phyloP scores from a whole-genome alignment of 2,113 vertebrate genomes.

The Ammospiza caudacuta region DNA sequence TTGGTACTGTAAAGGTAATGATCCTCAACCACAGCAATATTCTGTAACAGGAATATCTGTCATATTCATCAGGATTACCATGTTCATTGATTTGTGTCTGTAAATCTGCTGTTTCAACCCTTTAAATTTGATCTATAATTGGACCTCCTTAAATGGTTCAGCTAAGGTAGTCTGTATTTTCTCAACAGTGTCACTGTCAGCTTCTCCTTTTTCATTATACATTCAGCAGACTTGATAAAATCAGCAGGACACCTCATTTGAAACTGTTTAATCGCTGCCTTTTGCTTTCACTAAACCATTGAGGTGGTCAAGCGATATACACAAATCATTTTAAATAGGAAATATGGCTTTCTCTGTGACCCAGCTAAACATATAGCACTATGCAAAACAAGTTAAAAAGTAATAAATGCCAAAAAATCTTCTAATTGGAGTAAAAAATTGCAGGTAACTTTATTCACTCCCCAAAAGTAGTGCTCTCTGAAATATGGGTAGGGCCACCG shows the following conservation, averaged over 20 bases:
- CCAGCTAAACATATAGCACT: constrained; percentile 93
- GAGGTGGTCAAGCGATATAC: constrained; percentile 95
- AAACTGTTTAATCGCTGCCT: constrained; percentile 92
- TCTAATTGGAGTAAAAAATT: constrained; percentile 96
- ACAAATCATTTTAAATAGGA: constrained; percentile 99
- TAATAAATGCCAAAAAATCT: constrained; percentile 97
- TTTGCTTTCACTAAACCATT: constrained; percentile 88
- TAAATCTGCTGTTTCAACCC: constrained; percentile 87
- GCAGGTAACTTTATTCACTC: constrained; percentile 76
- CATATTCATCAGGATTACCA: constrained; percentile 90
- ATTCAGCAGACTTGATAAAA: constrained; percentile 99
- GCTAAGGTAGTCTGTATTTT: constrained; percentile 90
- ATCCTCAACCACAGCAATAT: constrained; percentile 85
- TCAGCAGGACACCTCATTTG: constrained; percentile 94
- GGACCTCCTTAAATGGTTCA: constrained; percentile 94
- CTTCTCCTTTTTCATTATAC: constrained; percentile 94
- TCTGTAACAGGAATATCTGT: constrained; percentile 91
- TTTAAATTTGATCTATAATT: constrained; percentile 93
- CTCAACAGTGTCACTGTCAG: constrained; percentile 86
- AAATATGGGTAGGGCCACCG: constrained; percentile 79
- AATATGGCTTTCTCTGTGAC: constrained; percentile 89
- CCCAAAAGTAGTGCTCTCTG: constrained; percentile 79
- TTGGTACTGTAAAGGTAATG: constrained; percentile 88
- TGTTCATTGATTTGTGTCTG: constrained; percentile 96
- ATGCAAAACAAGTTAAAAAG: constrained; percentile 92